Evolutionary conservation across 2,888 invertebrate species (phyloP), one percentile per base, ranked within the genome.

Genomic region (Stegana nigrithorax): DNA sequence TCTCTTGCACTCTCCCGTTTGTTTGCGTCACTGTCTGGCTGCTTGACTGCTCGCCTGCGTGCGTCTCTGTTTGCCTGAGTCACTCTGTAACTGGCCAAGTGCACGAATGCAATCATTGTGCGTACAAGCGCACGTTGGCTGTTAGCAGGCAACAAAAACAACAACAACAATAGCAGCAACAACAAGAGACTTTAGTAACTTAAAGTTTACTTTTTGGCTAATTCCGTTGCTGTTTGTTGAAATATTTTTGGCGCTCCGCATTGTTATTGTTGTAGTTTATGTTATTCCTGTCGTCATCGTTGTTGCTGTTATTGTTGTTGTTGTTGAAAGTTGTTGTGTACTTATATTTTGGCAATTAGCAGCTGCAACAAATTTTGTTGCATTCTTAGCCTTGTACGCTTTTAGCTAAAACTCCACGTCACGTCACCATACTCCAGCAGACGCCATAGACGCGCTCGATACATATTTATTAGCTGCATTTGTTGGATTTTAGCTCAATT

Each of bases 401-500:
- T 10, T 27, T n/a, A 14, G 50, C 27, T 6, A 51, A n/a, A n/a
- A 51, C 14, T 23, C 21, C 25, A 4, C 14, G 51, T 27, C 29
- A 25, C 25, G 12, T 25, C 25, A 12, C 21, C 12, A 17, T 21
- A 19, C 4, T 19, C n/a, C 32, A 27, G 19, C 29, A 6, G 19
- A 2, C 19, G 8, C 36, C 23, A 2, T 1, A 39, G 19, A 21
- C 45, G 66, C 70, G 68, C 70, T 72, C 73, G 75, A 79, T 76
- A 79, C 79, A 76, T 76, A 76, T 76, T 76, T 76, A 76, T 76
- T 77, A 76, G 76, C 79, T 78, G 75, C 76, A 79, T 76, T 76
- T 75, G 76, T 79, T 76, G 76, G 78, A 77, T 75, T 75, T 79
- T 77, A 69, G 79, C 76, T 77, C 76, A 76, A 76, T 76, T 76